Evolutionary conservation across 2,113 vertebrate species (phyloP).

Genomic region (Malurus cyaneus): DNA sequence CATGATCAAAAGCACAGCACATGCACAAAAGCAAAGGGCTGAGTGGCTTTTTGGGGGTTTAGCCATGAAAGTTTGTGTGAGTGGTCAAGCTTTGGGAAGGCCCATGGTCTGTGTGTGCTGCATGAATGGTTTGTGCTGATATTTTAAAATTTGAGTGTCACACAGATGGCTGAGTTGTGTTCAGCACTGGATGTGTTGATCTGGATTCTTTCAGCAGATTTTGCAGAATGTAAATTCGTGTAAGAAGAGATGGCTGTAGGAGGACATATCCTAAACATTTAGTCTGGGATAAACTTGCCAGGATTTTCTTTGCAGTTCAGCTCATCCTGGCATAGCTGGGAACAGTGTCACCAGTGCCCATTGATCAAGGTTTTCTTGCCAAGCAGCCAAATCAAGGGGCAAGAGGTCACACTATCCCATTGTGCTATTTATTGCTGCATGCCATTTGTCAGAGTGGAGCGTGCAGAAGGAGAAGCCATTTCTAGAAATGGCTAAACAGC

Average conservation of each 20-base stretch:
- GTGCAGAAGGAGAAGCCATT: not conserved
- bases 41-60: not conserved
- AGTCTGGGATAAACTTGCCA: not conserved
- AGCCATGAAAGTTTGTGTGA: not conserved
- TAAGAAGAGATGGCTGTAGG: not conserved
- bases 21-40: not conserved
- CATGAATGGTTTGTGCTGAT: not conserved
- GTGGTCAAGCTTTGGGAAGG: not conserved
- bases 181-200: not conserved
- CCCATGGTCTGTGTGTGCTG: not conserved
- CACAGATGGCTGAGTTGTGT: not conserved
- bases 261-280: not conserved
- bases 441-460: not conserved
- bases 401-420: not conserved
- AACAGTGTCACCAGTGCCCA: not conserved
- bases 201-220: not conserved
- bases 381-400: conserved; percentile 12
- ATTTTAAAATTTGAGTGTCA: not conserved
- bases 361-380: not conserved
- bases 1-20: not conserved
- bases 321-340: not conserved
- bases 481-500: conserved; percentile 56
- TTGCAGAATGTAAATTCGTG: not conserved
- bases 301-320: not conserved
- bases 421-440: conserved; percentile 53